Conservation (phyloP, 2,888 invertebrate genomes). For the Halictus ligatus region DNA sequence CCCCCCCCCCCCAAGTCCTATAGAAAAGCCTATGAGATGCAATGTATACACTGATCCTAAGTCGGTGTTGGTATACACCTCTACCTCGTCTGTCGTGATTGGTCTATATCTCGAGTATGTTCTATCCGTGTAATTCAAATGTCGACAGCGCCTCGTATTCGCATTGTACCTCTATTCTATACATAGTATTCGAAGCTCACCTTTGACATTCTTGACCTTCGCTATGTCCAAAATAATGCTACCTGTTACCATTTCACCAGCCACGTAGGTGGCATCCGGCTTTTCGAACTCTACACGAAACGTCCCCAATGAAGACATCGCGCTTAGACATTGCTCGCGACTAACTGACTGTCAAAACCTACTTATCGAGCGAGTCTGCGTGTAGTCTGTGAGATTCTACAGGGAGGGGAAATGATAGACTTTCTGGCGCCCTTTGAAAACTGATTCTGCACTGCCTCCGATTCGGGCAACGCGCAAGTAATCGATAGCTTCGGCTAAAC, state of each 20-base stretch:
- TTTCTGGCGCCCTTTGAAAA: background rate
- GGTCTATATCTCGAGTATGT: no score
- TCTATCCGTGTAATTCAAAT: background rate
- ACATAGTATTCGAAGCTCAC: slow-evolving; percentile 48
- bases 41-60: no score
- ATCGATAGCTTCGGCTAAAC: no score
- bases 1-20: no score
- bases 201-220: slow-evolving; percentile 56
- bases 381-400: background rate
- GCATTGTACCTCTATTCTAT: background rate
- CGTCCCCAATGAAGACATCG: slow-evolving; percentile 61
- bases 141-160: background rate
- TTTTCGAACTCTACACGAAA: slow-evolving; percentile 65
- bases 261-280: slow-evolving; percentile 50
- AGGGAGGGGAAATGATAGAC: background rate
- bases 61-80: no score
- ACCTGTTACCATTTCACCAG: slow-evolving; percentile 70
- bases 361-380: slow-evolving; percentile 20
- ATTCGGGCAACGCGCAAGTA: background rate
- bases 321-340: background rate
- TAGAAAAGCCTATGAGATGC: no score
- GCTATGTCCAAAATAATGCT: slow-evolving; percentile 53
- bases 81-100: no score
- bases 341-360: background rate
- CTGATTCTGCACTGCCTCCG: background rate